Percentiles rank a stretch among this genome's conserved stretches.
Conservation (phyloP, 2,113 vertebrate species). For the Setophaga kirtlandii region DNA sequence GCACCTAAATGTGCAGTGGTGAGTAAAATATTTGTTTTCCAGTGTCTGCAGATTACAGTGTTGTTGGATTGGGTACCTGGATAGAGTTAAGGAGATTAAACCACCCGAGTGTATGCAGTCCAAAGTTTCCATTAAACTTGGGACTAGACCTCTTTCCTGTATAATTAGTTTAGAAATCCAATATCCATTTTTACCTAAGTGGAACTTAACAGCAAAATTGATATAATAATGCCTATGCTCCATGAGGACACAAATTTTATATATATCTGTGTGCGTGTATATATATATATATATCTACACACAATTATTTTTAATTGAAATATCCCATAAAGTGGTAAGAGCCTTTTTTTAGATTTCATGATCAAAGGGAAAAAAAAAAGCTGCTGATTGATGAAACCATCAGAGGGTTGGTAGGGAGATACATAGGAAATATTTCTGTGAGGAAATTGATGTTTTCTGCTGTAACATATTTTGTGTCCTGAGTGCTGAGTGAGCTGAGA, state of each 20-base stretch:
- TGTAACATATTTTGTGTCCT: neutral
- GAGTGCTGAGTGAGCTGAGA: neutral
- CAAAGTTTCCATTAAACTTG: neutral
- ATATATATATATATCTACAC: neutral
- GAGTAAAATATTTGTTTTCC: neutral
- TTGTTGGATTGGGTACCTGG: neutral
- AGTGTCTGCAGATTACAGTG: neutral
- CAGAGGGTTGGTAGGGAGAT: neutral
- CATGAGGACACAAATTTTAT: neutral
- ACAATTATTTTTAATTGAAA: neutral
- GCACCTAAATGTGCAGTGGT: neutral
- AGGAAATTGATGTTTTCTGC: neutral
- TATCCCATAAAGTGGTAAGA: neutral
- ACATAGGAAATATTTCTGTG: neutral
- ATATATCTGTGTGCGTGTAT: no score
- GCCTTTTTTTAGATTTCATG: neutral
- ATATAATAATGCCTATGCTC: neutral
- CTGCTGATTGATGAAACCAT: neutral
- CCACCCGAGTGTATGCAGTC: neutral
- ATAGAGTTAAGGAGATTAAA: neutral
- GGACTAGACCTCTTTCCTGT: neutral
- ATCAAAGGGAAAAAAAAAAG: neutral
- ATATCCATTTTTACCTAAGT: neutral
- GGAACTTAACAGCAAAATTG: neutral
- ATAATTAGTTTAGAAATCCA: constrained; percentile 38